These are phyloP conservation scores for Drosophila conformis DNA, from an alignment of 2,888 invertebrate genomes.

Conservation along the genomic window DNA sequence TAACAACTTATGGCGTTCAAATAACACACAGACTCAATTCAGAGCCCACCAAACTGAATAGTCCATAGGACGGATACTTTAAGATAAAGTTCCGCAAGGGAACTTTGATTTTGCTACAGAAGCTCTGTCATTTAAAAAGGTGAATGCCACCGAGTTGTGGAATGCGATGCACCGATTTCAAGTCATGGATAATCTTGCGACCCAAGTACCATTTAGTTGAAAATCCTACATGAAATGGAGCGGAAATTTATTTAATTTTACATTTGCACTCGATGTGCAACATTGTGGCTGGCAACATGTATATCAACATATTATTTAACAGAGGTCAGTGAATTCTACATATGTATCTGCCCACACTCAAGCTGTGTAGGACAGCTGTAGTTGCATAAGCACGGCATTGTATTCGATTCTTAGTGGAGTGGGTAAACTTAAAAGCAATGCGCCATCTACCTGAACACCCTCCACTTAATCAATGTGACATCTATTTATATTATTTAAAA, in stretches of 20 bases:
- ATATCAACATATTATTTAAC: neutral
- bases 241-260: neutral
- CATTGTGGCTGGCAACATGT: neutral
- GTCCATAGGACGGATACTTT: neutral
- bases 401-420: neutral
- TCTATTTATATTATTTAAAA: neutral
- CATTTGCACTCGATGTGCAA: neutral
- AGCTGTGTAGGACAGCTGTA: neutral
- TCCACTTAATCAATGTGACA: neutral
- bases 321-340: conserved; percentile 5
- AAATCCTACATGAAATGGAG: neutral
- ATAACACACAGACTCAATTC: too few species aligned
- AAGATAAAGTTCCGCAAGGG: neutral
- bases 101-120: neutral
- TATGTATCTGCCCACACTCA: neutral
- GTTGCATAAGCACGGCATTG: neutral
- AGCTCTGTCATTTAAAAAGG: neutral
- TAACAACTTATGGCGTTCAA: neutral
- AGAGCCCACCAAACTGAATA: neutral
- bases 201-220: neutral
- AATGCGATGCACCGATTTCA: neutral
- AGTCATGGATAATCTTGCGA: neutral
- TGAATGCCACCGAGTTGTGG: neutral
- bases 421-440: neutral
- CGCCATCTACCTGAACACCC: neutral